Conservation (phyloP, 2,888 invertebrate species). For the Acrocera orbiculus region DNA sequence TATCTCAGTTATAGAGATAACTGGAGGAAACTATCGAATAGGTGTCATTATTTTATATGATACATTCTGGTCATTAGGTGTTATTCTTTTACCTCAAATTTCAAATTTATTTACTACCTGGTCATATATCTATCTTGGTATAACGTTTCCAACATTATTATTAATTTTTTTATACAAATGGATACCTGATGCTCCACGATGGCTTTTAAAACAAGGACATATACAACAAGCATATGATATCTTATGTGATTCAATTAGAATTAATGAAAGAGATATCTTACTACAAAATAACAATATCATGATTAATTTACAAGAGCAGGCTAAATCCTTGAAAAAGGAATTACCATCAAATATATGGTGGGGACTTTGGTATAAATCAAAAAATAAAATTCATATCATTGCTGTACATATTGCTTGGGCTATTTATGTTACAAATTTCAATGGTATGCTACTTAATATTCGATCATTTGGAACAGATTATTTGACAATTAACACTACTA, state of each 20-base stretch:
- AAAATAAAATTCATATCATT: constrained; percentile 24
- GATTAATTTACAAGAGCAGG: constrained; percentile 1
- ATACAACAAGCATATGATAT: constrained; percentile 25
- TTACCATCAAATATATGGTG: constrained; percentile 24
- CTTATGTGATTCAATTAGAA: constrained; percentile 23
- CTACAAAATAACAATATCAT: background rate
- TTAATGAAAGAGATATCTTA: constrained; percentile 26
- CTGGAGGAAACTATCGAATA: constrained; percentile 26
- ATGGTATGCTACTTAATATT: constrained; percentile 32
- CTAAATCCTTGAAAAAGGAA: no score
- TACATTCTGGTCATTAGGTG: constrained; percentile 33
- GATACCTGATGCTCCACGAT: constrained; percentile 33
- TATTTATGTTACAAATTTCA: constrained; percentile 28
- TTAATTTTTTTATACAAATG: constrained; percentile 27
- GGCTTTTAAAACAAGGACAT: constrained; percentile 26
- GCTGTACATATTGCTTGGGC: constrained; percentile 28
- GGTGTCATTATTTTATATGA: constrained; percentile 30
- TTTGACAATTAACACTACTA: constrained; percentile 27
- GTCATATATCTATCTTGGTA: constrained; percentile 30
- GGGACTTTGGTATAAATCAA: constrained; percentile 24
- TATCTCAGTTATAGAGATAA: constrained; percentile 29
- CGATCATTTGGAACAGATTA: constrained; percentile 30
- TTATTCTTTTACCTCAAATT: constrained; percentile 29
- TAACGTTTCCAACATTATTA: constrained; percentile 30
- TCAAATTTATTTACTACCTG: constrained; percentile 28